Conservation (phyloP, 2,888 invertebrate genomes). For the Alsophila aescularia region DNA sequence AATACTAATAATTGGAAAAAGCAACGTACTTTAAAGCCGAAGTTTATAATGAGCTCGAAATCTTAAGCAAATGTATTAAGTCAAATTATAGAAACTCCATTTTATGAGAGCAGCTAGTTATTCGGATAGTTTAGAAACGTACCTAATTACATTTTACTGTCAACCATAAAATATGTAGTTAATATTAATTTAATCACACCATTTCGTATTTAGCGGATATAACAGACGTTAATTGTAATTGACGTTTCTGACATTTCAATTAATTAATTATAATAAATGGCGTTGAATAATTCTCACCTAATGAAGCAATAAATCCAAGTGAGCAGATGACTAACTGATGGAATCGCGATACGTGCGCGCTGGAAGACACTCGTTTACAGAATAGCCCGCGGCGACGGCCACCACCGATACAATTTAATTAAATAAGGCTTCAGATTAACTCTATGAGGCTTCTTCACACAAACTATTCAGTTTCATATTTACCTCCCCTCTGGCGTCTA, state of each 20-base stretch:
- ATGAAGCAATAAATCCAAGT: constrained; percentile 37
- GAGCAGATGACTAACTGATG: constrained; percentile 25
- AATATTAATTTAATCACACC: constrained; percentile 10
- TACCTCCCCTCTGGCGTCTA: constrained; percentile 51
- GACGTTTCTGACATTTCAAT: constrained; percentile 15
- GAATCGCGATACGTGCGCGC: constrained; percentile 56
- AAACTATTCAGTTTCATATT: constrained; percentile 79
- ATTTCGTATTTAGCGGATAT: constrained; percentile 13
- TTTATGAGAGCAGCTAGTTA: not conserved
- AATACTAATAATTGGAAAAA: too few species aligned
- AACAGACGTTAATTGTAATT: constrained; percentile 13
- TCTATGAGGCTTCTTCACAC: constrained; percentile 77
- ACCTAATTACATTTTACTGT: constrained; percentile 9
- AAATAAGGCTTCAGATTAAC: constrained; percentile 84
- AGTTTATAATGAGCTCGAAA: constrained; percentile 41
- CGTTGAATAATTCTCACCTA: constrained; percentile 45
- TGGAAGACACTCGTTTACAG: constrained; percentile 56
- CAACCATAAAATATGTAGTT: constrained; percentile 7
- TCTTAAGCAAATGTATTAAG: constrained; percentile 20
- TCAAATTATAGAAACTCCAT: not conserved
- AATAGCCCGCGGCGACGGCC: constrained; percentile 65
- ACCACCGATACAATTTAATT: constrained; percentile 80
- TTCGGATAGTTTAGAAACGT: constrained; percentile 9
- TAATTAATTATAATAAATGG: constrained; percentile 20
- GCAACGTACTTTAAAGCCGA: constrained; percentile 34